phyloP scores from a whole-genome alignment of 30 jellyfish, hydroid and myxozoan species.

The Catostylus mosaicus region DNA sequence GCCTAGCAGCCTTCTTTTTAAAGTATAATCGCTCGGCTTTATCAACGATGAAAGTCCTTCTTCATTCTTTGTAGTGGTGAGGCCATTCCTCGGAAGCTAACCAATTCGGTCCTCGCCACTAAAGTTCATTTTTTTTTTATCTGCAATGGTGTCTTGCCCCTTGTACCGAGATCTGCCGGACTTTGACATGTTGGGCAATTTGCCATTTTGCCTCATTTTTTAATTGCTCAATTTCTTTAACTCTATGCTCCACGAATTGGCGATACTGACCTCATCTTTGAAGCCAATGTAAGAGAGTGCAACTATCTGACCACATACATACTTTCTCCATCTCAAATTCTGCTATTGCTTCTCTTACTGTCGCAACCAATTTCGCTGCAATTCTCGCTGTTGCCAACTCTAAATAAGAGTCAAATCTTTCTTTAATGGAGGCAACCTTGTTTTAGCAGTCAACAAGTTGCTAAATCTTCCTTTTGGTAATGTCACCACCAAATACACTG shows the following conservation, averaged over 20 bases:
- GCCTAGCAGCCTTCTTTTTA: constrained; percentile 20
- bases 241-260: constrained; percentile 30
- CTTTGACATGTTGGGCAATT: constrained; percentile 20
- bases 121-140: constrained; percentile 9
- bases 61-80: constrained; percentile 1
- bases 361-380: constrained; percentile 13
- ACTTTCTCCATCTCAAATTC: constrained; percentile 10
- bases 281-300: constrained; percentile 33
- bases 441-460: constrained; percentile 17
- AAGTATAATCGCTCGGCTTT: neutral
- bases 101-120: constrained; percentile 33
- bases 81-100: constrained; percentile 20
- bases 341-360: constrained; percentile 31
- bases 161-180: constrained; percentile 35
- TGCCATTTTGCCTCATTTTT: constrained; percentile 15
- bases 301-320: constrained; percentile 35
- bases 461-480: constrained; percentile 2
- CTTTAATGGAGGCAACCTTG: constrained; percentile 36
- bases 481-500: constrained; percentile 19
- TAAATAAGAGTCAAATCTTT: constrained; percentile 25
- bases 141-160: constrained; percentile 38
- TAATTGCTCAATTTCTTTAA: constrained; percentile 19
- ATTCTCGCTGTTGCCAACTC: constrained; percentile 45
- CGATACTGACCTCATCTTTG: constrained; percentile 38
- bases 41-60: constrained; percentile 8